phyloP scores from a whole-genome alignment of 2,797 vertebrate species.

The Enteromius mattozi region DNA sequence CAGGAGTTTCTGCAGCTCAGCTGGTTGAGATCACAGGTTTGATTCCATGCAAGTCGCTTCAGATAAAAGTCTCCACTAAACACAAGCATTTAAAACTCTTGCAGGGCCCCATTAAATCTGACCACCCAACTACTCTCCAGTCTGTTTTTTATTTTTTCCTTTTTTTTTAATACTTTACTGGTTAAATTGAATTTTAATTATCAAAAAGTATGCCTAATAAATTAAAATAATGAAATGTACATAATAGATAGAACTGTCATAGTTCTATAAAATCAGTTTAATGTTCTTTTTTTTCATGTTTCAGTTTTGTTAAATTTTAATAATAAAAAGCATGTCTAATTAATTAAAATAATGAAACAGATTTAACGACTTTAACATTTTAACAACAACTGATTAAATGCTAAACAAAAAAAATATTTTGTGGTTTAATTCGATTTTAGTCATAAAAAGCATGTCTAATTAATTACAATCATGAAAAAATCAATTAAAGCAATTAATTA shows the following conservation, averaged over 20 bases:
- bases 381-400: not conserved
- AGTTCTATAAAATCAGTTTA: not conserved
- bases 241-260: not conserved
- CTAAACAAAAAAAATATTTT: not conserved
- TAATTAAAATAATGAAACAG: not conserved
- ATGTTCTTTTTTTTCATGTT: too few species aligned
- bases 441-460: not conserved
- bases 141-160: not conserved
- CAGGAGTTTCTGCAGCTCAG: not conserved
- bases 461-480: not conserved
- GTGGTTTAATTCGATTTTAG: not conserved
- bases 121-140: too few species aligned
- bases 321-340: not conserved
- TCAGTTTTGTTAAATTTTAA: not conserved
- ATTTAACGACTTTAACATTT: not conserved
- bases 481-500: not conserved
- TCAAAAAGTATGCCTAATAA: not conserved
- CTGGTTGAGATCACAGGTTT: not conserved
- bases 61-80: not conserved
- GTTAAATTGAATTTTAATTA: not conserved
- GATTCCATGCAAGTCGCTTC: not conserved
- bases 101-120: not conserved
- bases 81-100: not conserved
- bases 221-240: not conserved
- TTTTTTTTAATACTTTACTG: not conserved